phyloP scores from a whole-genome alignment of 2,113 vertebrate genomes.

The Lepidothrix coronata region DNA sequence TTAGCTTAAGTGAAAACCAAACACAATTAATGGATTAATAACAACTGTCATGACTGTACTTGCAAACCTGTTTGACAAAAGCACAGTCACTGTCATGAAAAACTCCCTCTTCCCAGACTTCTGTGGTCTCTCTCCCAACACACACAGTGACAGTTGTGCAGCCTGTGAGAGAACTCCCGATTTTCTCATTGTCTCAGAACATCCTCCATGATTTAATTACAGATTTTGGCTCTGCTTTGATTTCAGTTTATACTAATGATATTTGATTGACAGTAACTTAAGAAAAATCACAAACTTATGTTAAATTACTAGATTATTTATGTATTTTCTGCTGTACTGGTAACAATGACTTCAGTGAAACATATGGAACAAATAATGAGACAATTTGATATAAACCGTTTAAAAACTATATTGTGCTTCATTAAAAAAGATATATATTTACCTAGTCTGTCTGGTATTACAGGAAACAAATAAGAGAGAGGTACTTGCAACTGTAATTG shows the following conservation, averaged over 20 bases:
- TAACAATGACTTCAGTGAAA: conserved; percentile 75
- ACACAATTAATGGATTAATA: conserved; percentile 7
- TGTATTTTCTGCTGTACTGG: conserved; percentile 66
- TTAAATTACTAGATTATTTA: conserved; percentile 70
- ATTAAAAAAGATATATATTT: conserved; percentile 72
- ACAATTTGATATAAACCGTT: conserved; percentile 72
- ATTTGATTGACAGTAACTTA: conserved; percentile 74
- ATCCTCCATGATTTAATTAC: conserved; percentile 55
- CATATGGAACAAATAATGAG: conserved; percentile 76
- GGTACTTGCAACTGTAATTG: conserved; percentile 59
- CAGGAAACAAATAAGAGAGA: conserved; percentile 68
- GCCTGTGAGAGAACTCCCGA: neutral
- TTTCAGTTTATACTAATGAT: conserved; percentile 63
- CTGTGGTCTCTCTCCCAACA: neutral
- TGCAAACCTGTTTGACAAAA: conserved; percentile 26
- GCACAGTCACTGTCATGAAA: neutral
- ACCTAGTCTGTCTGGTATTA: conserved; percentile 68
- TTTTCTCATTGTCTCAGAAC: conserved; percentile 50
- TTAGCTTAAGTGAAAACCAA: conserved; percentile 1
- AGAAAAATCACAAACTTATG: conserved; percentile 68
- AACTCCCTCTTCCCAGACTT: neutral
- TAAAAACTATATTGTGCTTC: conserved; percentile 74
- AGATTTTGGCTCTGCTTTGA: conserved; percentile 64
- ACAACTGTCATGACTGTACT: neutral
- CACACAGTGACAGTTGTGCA: neutral